Percentiles rank a stretch among this genome's conserved stretches.
Conservation (phyloP, 2,113 vertebrate species). For the Anarrhichthys ocellatus region DNA sequence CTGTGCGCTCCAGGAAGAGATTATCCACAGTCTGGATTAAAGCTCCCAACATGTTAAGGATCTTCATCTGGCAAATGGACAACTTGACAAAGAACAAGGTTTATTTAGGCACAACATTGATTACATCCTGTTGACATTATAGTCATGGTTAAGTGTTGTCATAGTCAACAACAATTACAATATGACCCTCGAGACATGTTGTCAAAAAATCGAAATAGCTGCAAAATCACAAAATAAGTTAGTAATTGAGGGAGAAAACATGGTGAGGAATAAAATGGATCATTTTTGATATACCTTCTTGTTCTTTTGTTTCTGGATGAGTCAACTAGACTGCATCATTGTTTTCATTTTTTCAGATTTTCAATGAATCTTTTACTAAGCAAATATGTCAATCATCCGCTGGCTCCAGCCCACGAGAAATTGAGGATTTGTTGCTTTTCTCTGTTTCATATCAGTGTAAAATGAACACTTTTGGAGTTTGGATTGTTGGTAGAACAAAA, state of each 20-base stretch:
- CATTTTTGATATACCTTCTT: background rate
- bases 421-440: background rate
- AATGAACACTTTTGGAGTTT: background rate
- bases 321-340: background rate
- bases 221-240: background rate
- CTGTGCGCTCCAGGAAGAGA: background rate
- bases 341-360: background rate
- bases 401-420: background rate
- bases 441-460: background rate
- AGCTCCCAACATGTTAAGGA: background rate
- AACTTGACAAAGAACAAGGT: background rate
- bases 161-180: background rate
- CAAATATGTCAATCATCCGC: background rate
- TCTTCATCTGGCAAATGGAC: background rate
- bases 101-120: background rate
- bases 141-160: background rate
- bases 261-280: background rate
- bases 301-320: background rate
- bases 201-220: background rate
- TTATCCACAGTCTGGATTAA: background rate
- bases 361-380: background rate
- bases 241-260: background rate
- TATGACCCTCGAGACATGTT: background rate
- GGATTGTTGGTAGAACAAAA: background rate
- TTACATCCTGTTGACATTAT: background rate